A percentile compares a stretch with the other conserved stretches of the same genome.
Evolutionary conservation across 2,888 invertebrate genomes (phyloP).

Genomic region (Gerris lacustris): DNA sequence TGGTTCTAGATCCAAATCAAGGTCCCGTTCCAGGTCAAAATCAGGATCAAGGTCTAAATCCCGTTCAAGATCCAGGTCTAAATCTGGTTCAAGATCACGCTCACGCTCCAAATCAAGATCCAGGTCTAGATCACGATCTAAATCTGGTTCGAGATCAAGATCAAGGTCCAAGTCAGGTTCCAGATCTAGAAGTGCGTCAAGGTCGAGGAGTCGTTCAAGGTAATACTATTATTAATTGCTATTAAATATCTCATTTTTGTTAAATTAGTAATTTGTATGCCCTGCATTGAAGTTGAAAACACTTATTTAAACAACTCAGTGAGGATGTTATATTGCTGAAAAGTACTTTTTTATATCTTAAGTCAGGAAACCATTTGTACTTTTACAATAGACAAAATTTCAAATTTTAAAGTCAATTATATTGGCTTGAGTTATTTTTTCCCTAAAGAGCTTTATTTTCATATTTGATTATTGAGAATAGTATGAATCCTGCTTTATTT

Average conservation of each 20-base stretch:
- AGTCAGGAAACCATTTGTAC: no score
- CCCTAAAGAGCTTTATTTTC: no score
- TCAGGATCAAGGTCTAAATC: constrained; percentile 38
- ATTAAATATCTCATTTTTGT: neutral
- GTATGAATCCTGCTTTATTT: no score
- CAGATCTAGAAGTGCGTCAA: constrained; percentile 33
- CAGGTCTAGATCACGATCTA: constrained; percentile 37
- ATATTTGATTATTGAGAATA: no score
- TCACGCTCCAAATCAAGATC: constrained; percentile 35
- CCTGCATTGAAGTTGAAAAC: neutral
- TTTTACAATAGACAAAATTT: no score
- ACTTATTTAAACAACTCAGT: neutral
- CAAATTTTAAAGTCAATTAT: no score
- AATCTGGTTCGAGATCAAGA: constrained; percentile 36
- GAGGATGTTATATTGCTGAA: no score
- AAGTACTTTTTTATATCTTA: no score
- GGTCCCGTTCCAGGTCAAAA: constrained; percentile 34
- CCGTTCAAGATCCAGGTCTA: constrained; percentile 37
- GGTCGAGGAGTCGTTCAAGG: constrained; percentile 38
- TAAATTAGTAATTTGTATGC: neutral
- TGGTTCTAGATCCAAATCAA: constrained; percentile 28
- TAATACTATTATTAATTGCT: neutral
- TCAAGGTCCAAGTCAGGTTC: constrained; percentile 33
- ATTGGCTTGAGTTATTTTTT: no score
- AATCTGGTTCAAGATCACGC: constrained; percentile 37